A percentile compares a stretch with the other conserved stretches of the same genome.
phyloP scores from a whole-genome alignment of 2,797 vertebrate species.

The Cynopterus sphinx region DNA sequence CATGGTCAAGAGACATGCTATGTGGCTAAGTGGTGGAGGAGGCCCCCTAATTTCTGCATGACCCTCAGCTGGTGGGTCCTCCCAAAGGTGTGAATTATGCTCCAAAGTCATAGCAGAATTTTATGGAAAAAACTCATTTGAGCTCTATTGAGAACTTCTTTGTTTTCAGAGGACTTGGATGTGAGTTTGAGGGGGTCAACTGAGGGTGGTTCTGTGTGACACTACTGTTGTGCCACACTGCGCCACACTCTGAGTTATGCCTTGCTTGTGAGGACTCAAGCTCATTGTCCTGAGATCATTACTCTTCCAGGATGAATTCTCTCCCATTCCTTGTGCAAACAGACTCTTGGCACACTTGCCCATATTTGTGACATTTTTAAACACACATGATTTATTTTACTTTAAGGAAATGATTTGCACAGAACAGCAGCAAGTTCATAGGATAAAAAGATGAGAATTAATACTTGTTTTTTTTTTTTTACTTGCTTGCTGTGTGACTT shows the following conservation, averaged over 20 bases:
- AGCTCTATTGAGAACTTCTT: neutral
- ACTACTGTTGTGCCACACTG: rapidly evolving
- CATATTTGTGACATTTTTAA: neutral
- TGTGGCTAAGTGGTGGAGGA: neutral
- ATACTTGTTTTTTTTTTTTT: neutral
- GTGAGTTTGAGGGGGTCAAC: neutral
- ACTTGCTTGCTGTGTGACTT: neutral
- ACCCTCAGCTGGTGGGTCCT: neutral
- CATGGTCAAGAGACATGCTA: neutral
- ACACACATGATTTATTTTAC: neutral
- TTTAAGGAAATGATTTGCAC: neutral
- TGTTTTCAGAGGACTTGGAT: neutral
- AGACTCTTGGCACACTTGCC: neutral
- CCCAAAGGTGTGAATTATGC: too few relatives aligned
- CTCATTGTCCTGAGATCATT: neutral
- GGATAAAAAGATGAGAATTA: neutral
- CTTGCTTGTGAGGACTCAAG: neutral
- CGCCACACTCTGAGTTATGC: neutral
- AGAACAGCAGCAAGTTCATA: neutral
- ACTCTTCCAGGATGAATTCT: neutral
- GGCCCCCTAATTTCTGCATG: neutral
- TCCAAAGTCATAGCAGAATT: neutral
- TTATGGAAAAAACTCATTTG: neutral
- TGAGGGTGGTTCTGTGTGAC: neutral
- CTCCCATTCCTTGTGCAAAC: neutral